A percentile compares a stretch with the other conserved stretches of the same genome.
Evolutionary conservation across 2,113 vertebrate genomes (phyloP).

Genomic region (Nyctibius bracteatus): DNA sequence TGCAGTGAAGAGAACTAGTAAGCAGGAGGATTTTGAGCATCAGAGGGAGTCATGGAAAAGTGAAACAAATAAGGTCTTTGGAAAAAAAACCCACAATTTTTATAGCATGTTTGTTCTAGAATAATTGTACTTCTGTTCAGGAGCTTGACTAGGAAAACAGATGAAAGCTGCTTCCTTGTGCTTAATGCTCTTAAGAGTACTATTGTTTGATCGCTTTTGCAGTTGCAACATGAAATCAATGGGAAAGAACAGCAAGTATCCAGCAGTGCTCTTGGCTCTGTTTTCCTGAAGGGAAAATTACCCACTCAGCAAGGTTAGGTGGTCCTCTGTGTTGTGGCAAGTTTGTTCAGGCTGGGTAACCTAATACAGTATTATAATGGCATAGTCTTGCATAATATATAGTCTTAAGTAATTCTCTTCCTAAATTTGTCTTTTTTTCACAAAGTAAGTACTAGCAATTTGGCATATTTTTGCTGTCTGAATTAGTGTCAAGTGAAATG

Average conservation of each 20-base stretch:
- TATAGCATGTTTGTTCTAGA: not conserved
- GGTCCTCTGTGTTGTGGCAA: not conserved
- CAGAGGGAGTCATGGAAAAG: not conserved
- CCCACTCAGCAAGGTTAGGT: not conserved
- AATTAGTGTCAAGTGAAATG: not conserved
- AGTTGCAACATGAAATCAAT: conserved; percentile 54
- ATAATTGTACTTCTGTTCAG: not conserved
- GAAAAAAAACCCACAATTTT: not conserved
- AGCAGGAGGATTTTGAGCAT: not conserved
- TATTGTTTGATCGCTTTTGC: conserved; percentile 42
- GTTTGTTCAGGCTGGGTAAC: not conserved
- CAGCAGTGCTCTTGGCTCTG: not conserved
- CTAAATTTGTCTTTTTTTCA: not conserved
- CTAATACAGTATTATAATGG: not conserved
- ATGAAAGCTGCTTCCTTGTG: conserved; percentile 44
- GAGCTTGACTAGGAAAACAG: not conserved
- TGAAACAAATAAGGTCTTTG: not conserved
- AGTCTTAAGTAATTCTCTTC: not conserved
- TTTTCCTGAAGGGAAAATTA: not conserved
- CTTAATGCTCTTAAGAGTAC: conserved; percentile 45
- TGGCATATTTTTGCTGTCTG: not conserved
- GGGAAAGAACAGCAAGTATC: not conserved
- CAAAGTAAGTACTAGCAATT: not conserved
- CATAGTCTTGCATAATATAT: not conserved
- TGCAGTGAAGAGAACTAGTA: not conserved